A percentile compares a stretch with the other conserved stretches of the same genome.
Evolutionary conservation across 2,797 vertebrate species (phyloP).

Genomic region (Lagocephalus sceleratus): DNA sequence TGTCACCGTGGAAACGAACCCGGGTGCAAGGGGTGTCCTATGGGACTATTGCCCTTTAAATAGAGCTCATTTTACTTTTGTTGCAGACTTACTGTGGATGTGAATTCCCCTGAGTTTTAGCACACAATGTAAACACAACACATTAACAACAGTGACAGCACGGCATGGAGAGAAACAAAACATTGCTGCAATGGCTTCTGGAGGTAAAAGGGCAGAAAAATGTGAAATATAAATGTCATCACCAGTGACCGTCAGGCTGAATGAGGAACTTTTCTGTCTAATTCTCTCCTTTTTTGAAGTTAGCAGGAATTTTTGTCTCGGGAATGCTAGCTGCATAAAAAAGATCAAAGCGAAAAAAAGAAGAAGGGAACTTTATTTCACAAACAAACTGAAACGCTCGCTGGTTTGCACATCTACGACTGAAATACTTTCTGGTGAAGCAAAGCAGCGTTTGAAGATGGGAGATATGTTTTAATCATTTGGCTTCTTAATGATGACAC

Average conservation of each 20-base stretch:
- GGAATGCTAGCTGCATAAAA: constrained; percentile 10
- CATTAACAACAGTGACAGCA: constrained; percentile 18
- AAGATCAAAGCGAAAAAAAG: constrained; percentile 54
- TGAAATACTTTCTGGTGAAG: constrained; percentile 60
- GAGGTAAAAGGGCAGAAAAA: constrained; percentile 1
- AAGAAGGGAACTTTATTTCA: constrained; percentile 58
- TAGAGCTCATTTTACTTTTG: too few relatives aligned
- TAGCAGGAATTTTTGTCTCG: not conserved
- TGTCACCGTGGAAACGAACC: constrained; percentile 13
- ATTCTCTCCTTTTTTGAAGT: not conserved
- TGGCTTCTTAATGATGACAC: constrained; percentile 85
- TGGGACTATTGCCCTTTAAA: constrained; percentile 47
- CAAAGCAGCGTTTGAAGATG: constrained; percentile 79
- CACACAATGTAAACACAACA: constrained; percentile 40
- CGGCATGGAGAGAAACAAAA: constrained; percentile 22
- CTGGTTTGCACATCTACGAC: constrained; percentile 55
- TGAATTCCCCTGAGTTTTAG: constrained; percentile 28
- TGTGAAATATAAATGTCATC: too few relatives aligned
- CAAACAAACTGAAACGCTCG: constrained; percentile 53
- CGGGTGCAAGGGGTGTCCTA: constrained; percentile 26
- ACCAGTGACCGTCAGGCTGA: too few relatives aligned
- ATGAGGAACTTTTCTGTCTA: not conserved
- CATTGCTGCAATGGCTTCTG: constrained; percentile 18
- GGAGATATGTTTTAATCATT: constrained; percentile 90
- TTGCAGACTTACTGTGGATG: too few relatives aligned